Conservation (phyloP, 2,113 vertebrate genomes). For the Ariopsis seemanni region DNA sequence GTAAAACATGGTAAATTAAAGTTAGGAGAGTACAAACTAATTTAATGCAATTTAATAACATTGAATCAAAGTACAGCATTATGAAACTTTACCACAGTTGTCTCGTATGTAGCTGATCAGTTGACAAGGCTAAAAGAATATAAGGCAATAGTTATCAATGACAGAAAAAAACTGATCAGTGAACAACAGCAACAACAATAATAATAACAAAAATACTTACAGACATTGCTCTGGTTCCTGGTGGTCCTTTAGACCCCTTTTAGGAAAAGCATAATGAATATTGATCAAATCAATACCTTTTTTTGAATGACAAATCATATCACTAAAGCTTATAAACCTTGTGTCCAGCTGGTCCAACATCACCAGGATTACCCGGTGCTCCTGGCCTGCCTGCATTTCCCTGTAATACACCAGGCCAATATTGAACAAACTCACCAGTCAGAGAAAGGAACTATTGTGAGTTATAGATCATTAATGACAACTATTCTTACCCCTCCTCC, state of each 20-base stretch:
- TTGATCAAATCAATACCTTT: neutral
- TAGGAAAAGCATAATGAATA: constrained; percentile 46
- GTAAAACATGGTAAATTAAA: neutral
- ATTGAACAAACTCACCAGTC: neutral
- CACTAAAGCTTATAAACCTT: constrained; percentile 63
- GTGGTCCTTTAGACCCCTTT: constrained; percentile 79
- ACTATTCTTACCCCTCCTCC: constrained; percentile 76
- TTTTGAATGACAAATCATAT: neutral
- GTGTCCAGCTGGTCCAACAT: constrained; percentile 73
- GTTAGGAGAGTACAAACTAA: neutral
- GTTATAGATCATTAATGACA: neutral
- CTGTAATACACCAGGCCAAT: constrained; percentile 60
- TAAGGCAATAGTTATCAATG: neutral
- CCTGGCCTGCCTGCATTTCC: constrained; percentile 76
- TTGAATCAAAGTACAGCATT: neutral
- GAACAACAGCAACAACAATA: neutral
- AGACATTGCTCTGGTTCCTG: constrained; percentile 63
- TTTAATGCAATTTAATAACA: neutral
- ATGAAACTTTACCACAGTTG: constrained; percentile 80
- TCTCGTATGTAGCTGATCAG: constrained; percentile 76
- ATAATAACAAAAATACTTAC: constrained; percentile 67
- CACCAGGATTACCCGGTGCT: constrained; percentile 70
- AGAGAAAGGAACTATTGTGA: neutral
- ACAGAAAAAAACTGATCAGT: neutral
- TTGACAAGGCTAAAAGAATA: constrained; percentile 77